Conservation (phyloP, 1,140 invertebrate species). For the Papilio polyxenes region DNA sequence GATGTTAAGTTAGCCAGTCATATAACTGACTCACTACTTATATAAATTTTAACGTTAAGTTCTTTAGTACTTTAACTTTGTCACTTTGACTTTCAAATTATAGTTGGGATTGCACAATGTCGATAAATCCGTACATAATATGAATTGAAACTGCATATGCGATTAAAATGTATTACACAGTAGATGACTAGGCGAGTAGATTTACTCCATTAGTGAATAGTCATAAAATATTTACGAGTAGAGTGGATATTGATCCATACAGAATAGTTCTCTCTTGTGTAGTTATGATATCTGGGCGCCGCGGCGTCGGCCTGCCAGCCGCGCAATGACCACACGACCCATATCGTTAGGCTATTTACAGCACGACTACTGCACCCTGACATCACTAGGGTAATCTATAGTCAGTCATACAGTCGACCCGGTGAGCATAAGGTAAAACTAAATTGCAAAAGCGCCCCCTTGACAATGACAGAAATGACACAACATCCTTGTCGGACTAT, state of each 20-base stretch:
- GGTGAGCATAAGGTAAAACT: background rate
- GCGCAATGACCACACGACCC: constrained; percentile 25
- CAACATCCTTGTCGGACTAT: background rate
- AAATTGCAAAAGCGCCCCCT: background rate
- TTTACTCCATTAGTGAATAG: background rate
- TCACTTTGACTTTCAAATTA: too few species aligned
- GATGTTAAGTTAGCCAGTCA: too few species aligned
- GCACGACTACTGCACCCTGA: constrained; percentile 15
- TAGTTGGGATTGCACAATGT: too few species aligned
- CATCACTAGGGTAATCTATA: constrained; percentile 5
- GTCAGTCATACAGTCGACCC: background rate
- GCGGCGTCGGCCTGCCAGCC: background rate
- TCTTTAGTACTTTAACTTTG: too few species aligned
- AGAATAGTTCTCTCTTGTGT: background rate
- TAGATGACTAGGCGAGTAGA: background rate
- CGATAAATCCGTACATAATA: too few species aligned
- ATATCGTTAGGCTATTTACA: constrained; percentile 29
- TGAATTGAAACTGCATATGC: background rate
- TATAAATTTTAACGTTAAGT: too few species aligned
- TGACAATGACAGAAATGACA: background rate
- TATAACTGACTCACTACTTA: too few species aligned
- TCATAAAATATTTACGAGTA: constrained; percentile 16
- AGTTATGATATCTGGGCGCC: constrained; percentile 29
- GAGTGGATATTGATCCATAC: background rate
- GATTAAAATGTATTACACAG: background rate